Percentiles rank a stretch among this genome's conserved stretches.
Evolutionary conservation across 92 coral and sea anemone species (phyloP).

Genomic region (Porites cylindrica): DNA sequence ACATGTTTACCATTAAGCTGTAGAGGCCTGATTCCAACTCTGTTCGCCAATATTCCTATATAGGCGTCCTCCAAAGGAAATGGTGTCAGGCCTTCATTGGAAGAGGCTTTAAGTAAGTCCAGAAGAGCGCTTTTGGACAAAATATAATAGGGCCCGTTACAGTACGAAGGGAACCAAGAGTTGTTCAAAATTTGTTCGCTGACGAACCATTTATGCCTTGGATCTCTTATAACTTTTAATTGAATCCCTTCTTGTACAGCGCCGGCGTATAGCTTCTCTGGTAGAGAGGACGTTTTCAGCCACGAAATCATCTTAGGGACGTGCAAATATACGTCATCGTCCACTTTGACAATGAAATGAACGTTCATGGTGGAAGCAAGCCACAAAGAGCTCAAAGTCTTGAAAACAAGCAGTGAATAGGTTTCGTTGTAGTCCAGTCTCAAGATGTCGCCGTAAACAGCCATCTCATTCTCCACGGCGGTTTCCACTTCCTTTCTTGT

Average conservation of each 20-base stretch:
- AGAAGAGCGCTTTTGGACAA: constrained; percentile 46
- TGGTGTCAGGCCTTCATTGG: neutral
- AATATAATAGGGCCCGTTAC: constrained; percentile 57
- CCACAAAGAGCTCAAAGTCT: constrained; percentile 52
- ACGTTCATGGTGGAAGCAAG: constrained; percentile 46
- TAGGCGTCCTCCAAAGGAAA: constrained; percentile 66
- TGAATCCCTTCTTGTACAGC: neutral
- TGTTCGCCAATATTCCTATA: constrained; percentile 47
- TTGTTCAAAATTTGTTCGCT: constrained; percentile 5
- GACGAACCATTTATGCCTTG: neutral
- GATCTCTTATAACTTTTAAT: neutral
- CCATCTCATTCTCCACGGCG: constrained; percentile 1
- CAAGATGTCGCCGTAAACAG: constrained; percentile 45
- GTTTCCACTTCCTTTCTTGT: neutral
- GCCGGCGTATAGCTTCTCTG: constrained; percentile 55
- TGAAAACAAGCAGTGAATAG: constrained; percentile 29
- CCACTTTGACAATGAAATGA: constrained; percentile 53
- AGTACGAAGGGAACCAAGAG: constrained; percentile 34
- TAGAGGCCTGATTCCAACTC: neutral
- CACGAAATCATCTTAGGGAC: constrained; percentile 56
- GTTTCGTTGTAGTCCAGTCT: constrained; percentile 41
- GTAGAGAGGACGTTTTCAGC: constrained; percentile 47
- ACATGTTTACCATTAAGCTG: neutral
- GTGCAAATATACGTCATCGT: constrained; percentile 66
- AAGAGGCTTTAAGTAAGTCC: constrained; percentile 10